Evolutionary conservation across 2,797 vertebrate genomes (phyloP).

Genomic region (Rachycentron canadum): DNA sequence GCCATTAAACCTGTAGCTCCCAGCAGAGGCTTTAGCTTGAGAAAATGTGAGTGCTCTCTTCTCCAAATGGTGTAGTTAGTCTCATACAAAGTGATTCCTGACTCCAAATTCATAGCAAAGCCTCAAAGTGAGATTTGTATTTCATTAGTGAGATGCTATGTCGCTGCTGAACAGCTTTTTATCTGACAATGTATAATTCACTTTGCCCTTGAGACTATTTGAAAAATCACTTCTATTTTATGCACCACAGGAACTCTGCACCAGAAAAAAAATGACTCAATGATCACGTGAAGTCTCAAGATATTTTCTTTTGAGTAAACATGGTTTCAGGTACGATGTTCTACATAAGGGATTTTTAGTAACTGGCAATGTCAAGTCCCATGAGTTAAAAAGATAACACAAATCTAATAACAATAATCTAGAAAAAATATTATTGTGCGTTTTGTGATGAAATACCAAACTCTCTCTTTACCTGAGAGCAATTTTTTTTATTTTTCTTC

Average conservation of each 20-base stretch:
- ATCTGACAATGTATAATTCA: conserved; percentile 51
- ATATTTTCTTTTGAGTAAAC: conserved; percentile 49
- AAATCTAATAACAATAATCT: conserved; percentile 20
- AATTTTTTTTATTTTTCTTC: too few relatives aligned
- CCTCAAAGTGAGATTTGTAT: conserved; percentile 49
- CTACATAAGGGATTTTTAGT: background rate
- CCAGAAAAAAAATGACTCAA: conserved; percentile 35
- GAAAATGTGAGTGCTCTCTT: conserved; percentile 16
- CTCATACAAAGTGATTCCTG: conserved; percentile 20
- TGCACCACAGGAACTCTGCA: conserved; percentile 19
- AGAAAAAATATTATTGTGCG: background rate
- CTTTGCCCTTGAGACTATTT: conserved; percentile 57
- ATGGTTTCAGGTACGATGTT: conserved; percentile 43
- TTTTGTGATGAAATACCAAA: conserved; percentile 20
- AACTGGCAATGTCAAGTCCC: conserved; percentile 17
- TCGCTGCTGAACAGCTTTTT: conserved; percentile 40
- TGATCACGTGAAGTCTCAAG: conserved; percentile 43
- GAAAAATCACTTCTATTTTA: conserved; percentile 52
- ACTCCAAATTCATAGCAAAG: conserved; percentile 41
- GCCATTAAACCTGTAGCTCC: conserved; percentile 44
- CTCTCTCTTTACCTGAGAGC: background rate
- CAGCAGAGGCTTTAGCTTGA: conserved; percentile 37
- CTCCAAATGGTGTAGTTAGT: conserved; percentile 20
- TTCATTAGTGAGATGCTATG: conserved; percentile 61
- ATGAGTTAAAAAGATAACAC: conserved; percentile 25